These are phyloP conservation scores for Dryadula phaetusa DNA, from an alignment of 2,888 invertebrate species.

Conservation along the genomic window DNA sequence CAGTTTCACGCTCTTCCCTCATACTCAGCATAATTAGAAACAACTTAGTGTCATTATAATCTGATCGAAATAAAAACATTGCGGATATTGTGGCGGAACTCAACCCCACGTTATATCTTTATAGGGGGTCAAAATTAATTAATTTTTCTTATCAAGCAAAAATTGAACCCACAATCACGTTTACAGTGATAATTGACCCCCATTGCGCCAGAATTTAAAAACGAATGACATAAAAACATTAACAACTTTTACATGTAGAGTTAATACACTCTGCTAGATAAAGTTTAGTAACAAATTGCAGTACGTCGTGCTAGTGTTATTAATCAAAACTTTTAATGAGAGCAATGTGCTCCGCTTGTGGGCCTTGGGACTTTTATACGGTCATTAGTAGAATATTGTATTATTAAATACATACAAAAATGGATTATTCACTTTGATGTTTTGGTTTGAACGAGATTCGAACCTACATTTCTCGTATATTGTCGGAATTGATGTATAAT, in stretches of 20 bases:
- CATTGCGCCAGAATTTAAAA: no score
- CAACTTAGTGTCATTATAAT: no score
- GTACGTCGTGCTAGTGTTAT: conserved; percentile 46
- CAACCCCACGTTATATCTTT: no score
- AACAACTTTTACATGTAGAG: conserved; percentile 26
- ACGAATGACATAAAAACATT: conserved; percentile 20
- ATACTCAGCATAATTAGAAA: no score
- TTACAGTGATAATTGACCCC: no score
- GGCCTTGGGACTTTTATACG: conserved; percentile 29
- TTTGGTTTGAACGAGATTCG: neutral
- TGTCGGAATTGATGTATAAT: no score
- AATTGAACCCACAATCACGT: no score
- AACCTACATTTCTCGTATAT: neutral
- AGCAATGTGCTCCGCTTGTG: conserved; percentile 43
- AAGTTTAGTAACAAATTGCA: conserved; percentile 45
- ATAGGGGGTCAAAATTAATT: no score
- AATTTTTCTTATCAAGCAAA: no score
- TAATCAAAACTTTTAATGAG: conserved; percentile 53
- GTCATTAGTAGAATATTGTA: conserved; percentile 25
- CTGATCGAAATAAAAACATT: no score
- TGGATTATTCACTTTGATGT: neutral
- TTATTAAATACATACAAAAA: conserved; percentile 25
- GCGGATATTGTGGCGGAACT: no score
- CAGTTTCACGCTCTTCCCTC: no score
- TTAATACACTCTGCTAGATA: conserved; percentile 33